These are phyloP conservation scores for Fregetta grallaria DNA, from an alignment of 2,113 vertebrate species.

Conservation along the genomic window DNA sequence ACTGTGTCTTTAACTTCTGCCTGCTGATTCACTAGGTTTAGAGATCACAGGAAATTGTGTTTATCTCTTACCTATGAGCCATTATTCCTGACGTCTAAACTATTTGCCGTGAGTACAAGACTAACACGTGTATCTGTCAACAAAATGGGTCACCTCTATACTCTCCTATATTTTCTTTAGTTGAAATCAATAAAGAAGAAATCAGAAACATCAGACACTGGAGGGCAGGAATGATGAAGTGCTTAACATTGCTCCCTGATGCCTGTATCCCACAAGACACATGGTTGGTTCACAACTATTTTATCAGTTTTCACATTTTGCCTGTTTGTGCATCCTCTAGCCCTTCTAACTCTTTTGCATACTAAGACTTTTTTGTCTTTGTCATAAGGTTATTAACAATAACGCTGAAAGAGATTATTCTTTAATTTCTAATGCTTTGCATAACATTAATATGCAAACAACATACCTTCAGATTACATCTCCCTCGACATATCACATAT, in stretches of 20 bases:
- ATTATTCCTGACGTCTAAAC: slow-evolving; percentile 15
- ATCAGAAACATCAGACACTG: slow-evolving; percentile 41
- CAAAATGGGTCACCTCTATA: slow-evolving; percentile 46
- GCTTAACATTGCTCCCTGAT: slow-evolving; percentile 8
- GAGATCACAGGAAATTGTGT: not conserved
- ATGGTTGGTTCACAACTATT: not conserved
- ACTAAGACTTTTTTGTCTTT: not conserved
- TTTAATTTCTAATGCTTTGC: not conserved
- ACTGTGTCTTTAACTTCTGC: not conserved
- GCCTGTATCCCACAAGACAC: slow-evolving; percentile 14
- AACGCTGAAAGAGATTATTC: not conserved
- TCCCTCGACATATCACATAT: not conserved
- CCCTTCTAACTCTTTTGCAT: not conserved
- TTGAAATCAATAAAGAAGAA: slow-evolving; percentile 65
- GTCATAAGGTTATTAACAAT: not conserved
- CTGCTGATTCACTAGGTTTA: not conserved
- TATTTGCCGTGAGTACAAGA: slow-evolving; percentile 33
- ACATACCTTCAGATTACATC: not conserved
- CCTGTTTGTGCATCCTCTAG: not conserved
- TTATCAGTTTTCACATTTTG: not conserved
- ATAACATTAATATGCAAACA: not conserved
- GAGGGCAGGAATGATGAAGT: slow-evolving; percentile 34
- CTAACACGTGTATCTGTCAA: slow-evolving; percentile 33
- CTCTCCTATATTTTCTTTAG: slow-evolving; percentile 41
- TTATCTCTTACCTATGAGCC: not conserved